Base-by-base conservation (phyloP, 1,140 invertebrate species). In the Monochamus saltuarius region DNA sequence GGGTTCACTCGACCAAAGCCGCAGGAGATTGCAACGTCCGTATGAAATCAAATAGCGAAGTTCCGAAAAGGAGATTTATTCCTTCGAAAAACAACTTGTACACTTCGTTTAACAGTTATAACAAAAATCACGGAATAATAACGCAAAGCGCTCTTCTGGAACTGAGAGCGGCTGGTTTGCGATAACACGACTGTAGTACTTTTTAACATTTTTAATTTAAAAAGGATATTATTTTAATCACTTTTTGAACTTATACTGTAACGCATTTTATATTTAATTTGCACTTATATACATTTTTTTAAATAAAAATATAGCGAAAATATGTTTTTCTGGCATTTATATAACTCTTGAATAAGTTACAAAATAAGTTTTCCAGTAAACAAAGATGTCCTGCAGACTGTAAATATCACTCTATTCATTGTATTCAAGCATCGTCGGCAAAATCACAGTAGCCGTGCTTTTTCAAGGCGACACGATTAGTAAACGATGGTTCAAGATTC, bases 61-160 rank as follows among this genome's bases (percentile, higher is more conserved):
- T 56, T 14, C 56, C 59, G 4, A 65, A 59, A 58, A 58, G 59
- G 59, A 59, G 42, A 50, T 51, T 64, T 14, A 56, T 61, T 6
- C 56, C 61, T 16, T 50, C 43, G n/a, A 68, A 65, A 35, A 66
- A 51, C 51, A 54, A 53, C 13, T 36, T 66, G 47, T 62, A 65
- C 43, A 57, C 52, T 14, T 58, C 69, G 7, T 77, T 67, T 57
- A 77, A 74, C 59, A 74, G 67, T 61, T 75, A 70, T 46, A 72
- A 73, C 61, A 71, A 70, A 56, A 70, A 61, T 29, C 73, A 77
- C 59, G 75, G 75, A 22, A 72, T 77, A 36, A 76, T 77, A 42
- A 76, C 71, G 11, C 72, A 74, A 47, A 77, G 70, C 57, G 73
- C 75, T 29, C 50, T 77, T 34, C 72, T 71, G 71, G 74, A 75